Conservation (phyloP, 2,888 invertebrate species). For the Perizoma affinitatum region DNA sequence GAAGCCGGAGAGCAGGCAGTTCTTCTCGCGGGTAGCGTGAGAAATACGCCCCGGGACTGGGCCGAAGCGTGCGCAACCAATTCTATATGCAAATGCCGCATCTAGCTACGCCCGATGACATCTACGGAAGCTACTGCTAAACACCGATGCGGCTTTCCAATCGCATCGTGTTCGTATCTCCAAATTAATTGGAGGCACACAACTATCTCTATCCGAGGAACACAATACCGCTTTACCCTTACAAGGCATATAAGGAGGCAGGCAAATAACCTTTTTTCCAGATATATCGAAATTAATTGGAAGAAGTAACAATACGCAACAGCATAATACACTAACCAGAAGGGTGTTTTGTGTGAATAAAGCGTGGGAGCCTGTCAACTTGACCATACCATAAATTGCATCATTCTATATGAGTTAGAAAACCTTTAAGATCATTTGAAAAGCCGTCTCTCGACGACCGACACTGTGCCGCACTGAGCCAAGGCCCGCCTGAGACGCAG, state of each 20-base stretch:
- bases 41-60: conserved; percentile 68
- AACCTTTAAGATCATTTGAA: background rate
- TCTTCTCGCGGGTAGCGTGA: conserved; percentile 67
- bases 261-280: background rate
- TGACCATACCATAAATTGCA: background rate
- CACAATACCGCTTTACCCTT: conserved; percentile 9
- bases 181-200: conserved; percentile 26
- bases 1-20: conserved; percentile 41
- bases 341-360: background rate
- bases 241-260: conserved; percentile 13
- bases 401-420: background rate
- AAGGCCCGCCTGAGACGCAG: too few relatives aligned
- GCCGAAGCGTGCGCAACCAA: conserved; percentile 78
- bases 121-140: conserved; percentile 41
- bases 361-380: background rate
- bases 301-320: background rate
- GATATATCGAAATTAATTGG: conserved; percentile 3
- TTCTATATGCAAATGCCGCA: conserved; percentile 77
- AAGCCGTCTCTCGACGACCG: background rate
- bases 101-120: conserved; percentile 59
- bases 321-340: too few relatives aligned
- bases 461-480: too few relatives aligned
- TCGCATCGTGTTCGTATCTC: conserved; percentile 18
- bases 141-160: conserved; percentile 29
- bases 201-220: conserved; percentile 2